These are phyloP conservation scores for Oryzias woworae DNA, from an alignment of 2,113 vertebrate species.

Conservation along the genomic window DNA sequence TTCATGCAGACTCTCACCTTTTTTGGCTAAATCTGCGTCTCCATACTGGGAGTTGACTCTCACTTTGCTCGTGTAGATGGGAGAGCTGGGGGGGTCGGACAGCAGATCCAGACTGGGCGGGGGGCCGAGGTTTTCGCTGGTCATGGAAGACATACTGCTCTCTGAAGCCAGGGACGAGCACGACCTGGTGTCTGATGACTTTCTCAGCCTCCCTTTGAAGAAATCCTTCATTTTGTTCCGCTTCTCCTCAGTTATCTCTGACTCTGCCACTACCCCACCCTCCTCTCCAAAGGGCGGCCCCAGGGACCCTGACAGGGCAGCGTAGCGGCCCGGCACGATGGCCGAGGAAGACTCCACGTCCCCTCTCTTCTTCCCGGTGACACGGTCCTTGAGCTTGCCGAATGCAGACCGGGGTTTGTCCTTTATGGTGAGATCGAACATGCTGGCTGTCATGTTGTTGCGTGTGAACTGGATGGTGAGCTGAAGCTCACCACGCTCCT, in stretches of 20 bases:
- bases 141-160: constrained; percentile 87
- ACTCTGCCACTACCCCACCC: constrained; percentile 61
- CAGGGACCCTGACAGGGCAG: constrained; percentile 65
- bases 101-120: constrained; percentile 71
- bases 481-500: constrained; percentile 91
- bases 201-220: constrained; percentile 86
- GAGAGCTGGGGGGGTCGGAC: constrained; percentile 77
- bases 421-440: constrained; percentile 95
- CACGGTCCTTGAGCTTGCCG: constrained; percentile 92
- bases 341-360: constrained; percentile 93
- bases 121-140: constrained; percentile 78
- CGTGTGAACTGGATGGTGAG: constrained; percentile 90
- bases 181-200: constrained; percentile 88
- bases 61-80: constrained; percentile 84
- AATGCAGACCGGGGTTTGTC: constrained; percentile 93
- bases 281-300: constrained; percentile 69
- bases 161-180: constrained; percentile 92
- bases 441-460: constrained; percentile 93
- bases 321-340: constrained; percentile 87
- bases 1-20: constrained; percentile 58
- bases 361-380: constrained; percentile 86
- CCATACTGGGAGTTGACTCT: constrained; percentile 76
- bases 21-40: constrained; percentile 69
- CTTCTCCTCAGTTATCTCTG: constrained; percentile 80
- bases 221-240: constrained; percentile 85